Base-by-base conservation (phyloP, 37 sponge, comb jelly and placozoan species). In the Aplysina aerophoba region DNA sequence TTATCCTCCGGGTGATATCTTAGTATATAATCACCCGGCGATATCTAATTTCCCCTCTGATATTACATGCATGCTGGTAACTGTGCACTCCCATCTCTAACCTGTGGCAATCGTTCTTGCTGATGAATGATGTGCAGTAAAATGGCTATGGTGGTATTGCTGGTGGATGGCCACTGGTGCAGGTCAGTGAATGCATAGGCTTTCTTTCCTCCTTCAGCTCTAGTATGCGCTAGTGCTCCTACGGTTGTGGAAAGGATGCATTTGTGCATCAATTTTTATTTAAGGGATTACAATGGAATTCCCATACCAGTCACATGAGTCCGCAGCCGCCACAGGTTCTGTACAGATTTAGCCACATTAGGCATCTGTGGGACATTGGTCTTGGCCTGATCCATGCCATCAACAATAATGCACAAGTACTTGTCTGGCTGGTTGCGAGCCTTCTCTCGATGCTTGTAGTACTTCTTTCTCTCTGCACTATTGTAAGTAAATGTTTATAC, bases 311-410 rank as follows among this genome's bases (percentile, higher is more conserved):
- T 87, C 15, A 86, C 27, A 55, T 91, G 92, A 22, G 92, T 87
- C 15, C 74, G 64, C 14, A 91, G 59, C 28, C 81, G 71, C 61
- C 62, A 84, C 0, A 91, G 75, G 55, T 57, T 56, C 63, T 74
- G 80, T 20, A 80, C 59, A 16, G 82, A 83, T 60, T 84, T 87
- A 13, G 81, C 27, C 25, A 35, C 63, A 4, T 62, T 62, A 73
- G 20, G 30, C 6, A 21, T 19, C 15, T 20, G 59, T 28, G 33
- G 34, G 40, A 19, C n/a, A 44, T 83, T 88, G 20, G 89, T 88
- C 54, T 88, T 88, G 40, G 15, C 50, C 36, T 88, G 89, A 38
- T 88, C 89, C 90, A 90, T 90, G 16, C 90, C 90, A 81, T 90
- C 86, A 19, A 90, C 85, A 0, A 90, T 90, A 15, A 90, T 82